Evolutionary conservation across 2,113 vertebrate species (phyloP).

Genomic region (Trichechus manatus): DNA sequence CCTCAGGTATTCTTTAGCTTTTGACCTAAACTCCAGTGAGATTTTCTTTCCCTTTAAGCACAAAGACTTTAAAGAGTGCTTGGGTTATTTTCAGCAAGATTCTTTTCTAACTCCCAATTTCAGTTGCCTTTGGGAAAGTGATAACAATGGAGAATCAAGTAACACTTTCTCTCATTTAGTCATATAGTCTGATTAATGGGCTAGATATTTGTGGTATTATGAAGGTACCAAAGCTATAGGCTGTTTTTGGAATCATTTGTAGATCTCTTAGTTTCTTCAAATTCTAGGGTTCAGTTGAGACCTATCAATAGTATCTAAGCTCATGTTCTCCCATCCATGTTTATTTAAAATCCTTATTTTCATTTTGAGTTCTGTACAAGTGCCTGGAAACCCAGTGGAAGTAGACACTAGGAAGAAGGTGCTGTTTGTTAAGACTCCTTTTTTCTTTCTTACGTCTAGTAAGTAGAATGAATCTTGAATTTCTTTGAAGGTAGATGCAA

Average conservation of each 20-base stretch:
- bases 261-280: slow-evolving; percentile 7
- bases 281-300: neutral
- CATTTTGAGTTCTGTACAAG: neutral
- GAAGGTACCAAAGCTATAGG: neutral
- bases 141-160: neutral
- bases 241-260: neutral
- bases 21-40: neutral
- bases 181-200: neutral
- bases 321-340: neutral
- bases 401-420: neutral
- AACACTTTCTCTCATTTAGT: neutral
- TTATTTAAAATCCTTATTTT: neutral
- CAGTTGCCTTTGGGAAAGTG: slow-evolving; percentile 8
- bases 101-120: neutral
- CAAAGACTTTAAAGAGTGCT: slow-evolving; percentile 12
- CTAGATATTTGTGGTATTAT: neutral
- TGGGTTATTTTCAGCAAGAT: neutral
- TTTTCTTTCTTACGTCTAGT: neutral
- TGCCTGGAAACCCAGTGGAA: neutral
- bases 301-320: neutral
- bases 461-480: slow-evolving; percentile 12
- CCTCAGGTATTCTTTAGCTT: neutral
- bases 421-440: neutral
- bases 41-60: slow-evolving; percentile 24
- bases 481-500: slow-evolving; percentile 18